phyloP scores from a whole-genome alignment of 35 echinoderm and acorn worm species.

The Apostichopus californicus region DNA sequence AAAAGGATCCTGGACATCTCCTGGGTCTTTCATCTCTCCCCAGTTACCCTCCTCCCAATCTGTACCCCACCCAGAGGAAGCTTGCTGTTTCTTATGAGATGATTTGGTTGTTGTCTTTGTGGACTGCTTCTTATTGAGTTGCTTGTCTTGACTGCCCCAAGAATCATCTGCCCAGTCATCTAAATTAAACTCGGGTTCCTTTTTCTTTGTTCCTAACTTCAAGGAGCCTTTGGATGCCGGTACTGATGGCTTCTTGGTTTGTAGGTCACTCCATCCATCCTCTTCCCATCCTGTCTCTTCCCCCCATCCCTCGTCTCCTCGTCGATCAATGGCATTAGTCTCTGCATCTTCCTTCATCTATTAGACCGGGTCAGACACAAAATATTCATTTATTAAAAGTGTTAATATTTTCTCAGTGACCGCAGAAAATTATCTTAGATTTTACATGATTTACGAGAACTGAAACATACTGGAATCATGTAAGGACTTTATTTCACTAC shows the following conservation, averaged over 20 bases:
- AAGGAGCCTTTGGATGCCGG: conserved; percentile 29
- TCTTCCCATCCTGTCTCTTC: conserved; percentile 42
- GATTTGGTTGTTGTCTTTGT: not conserved
- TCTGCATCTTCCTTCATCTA: not conserved
- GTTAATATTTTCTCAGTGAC: too few relatives aligned
- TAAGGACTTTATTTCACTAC: too few relatives aligned
- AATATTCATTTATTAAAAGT: not conserved
- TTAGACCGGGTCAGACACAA: not conserved
- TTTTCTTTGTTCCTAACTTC: not conserved
- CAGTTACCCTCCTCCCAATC: conserved; percentile 18
- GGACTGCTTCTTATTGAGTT: not conserved
- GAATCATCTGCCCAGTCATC: conserved; percentile 28
- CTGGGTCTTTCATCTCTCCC: conserved; percentile 4
- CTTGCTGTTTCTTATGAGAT: conserved; percentile 1
- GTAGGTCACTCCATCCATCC: conserved; percentile 33
- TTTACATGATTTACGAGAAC: too few relatives aligned
- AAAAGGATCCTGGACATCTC: conserved; percentile 10
- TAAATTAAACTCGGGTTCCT: conserved; percentile 42
- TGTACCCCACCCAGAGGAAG: conserved; percentile 16
- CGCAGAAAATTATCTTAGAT: too few relatives aligned
- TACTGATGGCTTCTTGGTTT: conserved; percentile 23
- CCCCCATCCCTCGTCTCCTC: conserved; percentile 19
- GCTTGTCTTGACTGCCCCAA: conserved; percentile 10
- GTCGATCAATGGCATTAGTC: not conserved
- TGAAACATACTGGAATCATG: too few relatives aligned